phyloP scores from a whole-genome alignment of 2,888 invertebrate genomes.

The Dasypolia templi region DNA sequence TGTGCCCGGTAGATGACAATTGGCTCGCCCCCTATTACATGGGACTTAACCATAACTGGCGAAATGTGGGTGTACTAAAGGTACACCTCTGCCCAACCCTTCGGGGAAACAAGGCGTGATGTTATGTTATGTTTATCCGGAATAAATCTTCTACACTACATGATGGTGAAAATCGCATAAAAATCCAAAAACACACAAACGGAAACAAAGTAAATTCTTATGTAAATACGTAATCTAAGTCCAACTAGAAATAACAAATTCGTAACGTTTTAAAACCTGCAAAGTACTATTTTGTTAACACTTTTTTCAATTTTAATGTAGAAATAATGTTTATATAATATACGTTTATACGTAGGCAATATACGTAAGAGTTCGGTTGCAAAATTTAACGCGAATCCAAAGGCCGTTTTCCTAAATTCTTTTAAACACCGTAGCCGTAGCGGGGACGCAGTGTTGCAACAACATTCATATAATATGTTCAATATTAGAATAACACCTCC shows the following conservation, averaged over 20 bases:
- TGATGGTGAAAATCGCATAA: no score
- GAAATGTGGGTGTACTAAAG: no score
- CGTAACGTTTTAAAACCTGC: background rate
- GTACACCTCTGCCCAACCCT: no score
- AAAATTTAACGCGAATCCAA: slow-evolving; percentile 36
- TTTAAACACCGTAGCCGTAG: slow-evolving; percentile 12
- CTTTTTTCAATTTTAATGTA: background rate
- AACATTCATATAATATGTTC: background rate
- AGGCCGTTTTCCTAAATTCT: slow-evolving; percentile 35
- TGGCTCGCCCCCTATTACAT: no score
- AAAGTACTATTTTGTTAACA: no score
- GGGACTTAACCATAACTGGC: no score
- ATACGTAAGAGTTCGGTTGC: slow-evolving; percentile 30
- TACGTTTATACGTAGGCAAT: slow-evolving; percentile 21
- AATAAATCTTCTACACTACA: no score
- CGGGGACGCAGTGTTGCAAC: slow-evolving; percentile 19
- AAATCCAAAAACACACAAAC: background rate
- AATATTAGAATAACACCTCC: slow-evolving; percentile 33
- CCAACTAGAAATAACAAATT: background rate
- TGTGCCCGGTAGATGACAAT: no score
- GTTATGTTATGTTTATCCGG: no score
- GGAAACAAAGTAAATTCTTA: background rate
- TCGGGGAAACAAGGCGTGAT: no score
- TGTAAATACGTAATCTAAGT: background rate
- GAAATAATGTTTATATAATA: background rate